phyloP scores from a whole-genome alignment of 2,888 invertebrate species.

The Busseola fusca region DNA sequence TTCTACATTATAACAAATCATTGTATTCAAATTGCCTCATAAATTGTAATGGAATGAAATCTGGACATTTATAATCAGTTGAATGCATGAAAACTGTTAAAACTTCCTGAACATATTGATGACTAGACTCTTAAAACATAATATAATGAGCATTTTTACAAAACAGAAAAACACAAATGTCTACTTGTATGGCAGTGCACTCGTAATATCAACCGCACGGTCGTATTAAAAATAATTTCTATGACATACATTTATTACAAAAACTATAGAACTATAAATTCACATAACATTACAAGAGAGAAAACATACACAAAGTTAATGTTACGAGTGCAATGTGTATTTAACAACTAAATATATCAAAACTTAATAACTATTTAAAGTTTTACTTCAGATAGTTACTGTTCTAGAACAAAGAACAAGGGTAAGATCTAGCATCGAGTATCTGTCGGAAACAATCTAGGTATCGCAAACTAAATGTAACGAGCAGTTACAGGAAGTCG shows the following conservation, averaged over 20 bases:
- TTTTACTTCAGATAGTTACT: slow-evolving; percentile 76
- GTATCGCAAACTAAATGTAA: slow-evolving; percentile 49
- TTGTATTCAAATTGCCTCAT: slow-evolving; percentile 61
- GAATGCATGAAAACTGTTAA: slow-evolving; percentile 68
- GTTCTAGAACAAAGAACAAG: slow-evolving; percentile 59
- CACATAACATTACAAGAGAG: slow-evolving; percentile 61
- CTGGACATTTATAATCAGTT: slow-evolving; percentile 68
- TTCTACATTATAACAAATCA: slow-evolving; percentile 51
- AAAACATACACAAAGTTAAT: slow-evolving; percentile 62
- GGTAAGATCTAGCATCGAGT: slow-evolving; percentile 67
- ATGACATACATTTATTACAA: slow-evolving; percentile 54
- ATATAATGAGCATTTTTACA: slow-evolving; percentile 88
- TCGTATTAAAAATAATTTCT: slow-evolving; percentile 54
- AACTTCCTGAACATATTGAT: slow-evolving; percentile 84
- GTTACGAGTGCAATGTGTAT: slow-evolving; percentile 77
- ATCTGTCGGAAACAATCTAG: slow-evolving; percentile 62
- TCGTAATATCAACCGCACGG: slow-evolving; percentile 63
- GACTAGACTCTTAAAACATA: slow-evolving; percentile 88
- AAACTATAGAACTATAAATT: slow-evolving; percentile 57
- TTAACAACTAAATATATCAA: slow-evolving; percentile 73
- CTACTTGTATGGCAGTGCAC: slow-evolving; percentile 69
- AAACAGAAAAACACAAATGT: slow-evolving; percentile 78
- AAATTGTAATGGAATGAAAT: slow-evolving; percentile 69
- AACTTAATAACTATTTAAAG: slow-evolving; percentile 81
- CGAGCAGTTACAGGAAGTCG: slow-evolving; percentile 35